These are phyloP conservation scores for Porites lutea DNA, from an alignment of 64 coral and sea anemone species.

Conservation along the genomic window DNA sequence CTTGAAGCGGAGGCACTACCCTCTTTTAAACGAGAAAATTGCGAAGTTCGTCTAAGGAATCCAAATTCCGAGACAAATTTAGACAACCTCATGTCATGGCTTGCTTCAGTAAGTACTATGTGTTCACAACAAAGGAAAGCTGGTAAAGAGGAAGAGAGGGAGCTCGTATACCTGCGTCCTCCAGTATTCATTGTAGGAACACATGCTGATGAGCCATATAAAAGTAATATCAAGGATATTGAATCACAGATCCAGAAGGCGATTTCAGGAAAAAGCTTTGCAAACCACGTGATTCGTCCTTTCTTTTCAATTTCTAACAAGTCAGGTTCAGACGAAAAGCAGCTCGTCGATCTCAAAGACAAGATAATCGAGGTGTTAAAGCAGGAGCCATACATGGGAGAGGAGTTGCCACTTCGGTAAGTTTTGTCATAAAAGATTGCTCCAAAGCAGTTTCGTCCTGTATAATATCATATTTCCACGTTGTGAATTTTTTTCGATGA, in stretches of 20 bases:
- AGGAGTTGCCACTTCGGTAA: no score
- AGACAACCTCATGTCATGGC: conserved; percentile 35
- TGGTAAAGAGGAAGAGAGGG: neutral
- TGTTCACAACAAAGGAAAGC: no score
- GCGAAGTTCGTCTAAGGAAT: neutral
- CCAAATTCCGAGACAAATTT: conserved; percentile 24
- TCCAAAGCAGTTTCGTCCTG: neutral
- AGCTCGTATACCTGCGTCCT: no score
- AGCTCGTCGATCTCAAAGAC: neutral
- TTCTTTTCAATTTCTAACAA: neutral
- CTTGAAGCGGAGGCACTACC: no score
- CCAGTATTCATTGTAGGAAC: no score
- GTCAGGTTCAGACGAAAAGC: neutral
- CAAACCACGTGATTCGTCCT: neutral
- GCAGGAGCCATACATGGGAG: no score
- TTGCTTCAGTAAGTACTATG: neutral
- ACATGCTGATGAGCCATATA: no score
- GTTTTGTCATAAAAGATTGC: neutral
- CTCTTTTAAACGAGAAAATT: no score
- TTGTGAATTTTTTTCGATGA: no score
- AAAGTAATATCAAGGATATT: no score
- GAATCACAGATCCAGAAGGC: no score
- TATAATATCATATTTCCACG: no score
- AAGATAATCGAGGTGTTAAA: neutral
- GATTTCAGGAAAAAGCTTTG: neutral